phyloP scores from a whole-genome alignment of 2,113 vertebrate genomes.

The Pachypanchax playfairii region DNA sequence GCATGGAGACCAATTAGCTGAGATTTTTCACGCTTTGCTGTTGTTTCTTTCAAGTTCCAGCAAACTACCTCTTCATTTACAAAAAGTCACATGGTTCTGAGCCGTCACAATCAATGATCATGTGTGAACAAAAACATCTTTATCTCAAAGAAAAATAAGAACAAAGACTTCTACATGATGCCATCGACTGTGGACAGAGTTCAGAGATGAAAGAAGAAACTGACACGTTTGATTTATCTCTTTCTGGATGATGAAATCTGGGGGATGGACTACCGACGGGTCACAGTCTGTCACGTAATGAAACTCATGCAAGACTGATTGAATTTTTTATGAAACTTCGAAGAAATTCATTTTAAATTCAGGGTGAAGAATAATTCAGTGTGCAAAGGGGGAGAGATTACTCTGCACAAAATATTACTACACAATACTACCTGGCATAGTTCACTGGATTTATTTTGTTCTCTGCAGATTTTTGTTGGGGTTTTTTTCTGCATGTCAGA shows the following conservation, averaged over 20 bases:
- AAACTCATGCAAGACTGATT: neutral
- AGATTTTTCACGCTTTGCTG: slow-evolving; percentile 25
- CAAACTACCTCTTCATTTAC: slow-evolving; percentile 7
- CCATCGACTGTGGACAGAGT: neutral
- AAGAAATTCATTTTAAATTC: slow-evolving; percentile 2
- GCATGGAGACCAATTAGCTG: slow-evolving; percentile 38
- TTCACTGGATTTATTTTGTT: too few species aligned
- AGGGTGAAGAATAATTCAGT: neutral
- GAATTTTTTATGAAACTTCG: slow-evolving; percentile 21
- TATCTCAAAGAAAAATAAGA: slow-evolving; percentile 17
- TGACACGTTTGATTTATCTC: slow-evolving; percentile 8
- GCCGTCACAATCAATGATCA: slow-evolving; percentile 1
- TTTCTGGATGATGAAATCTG: slow-evolving; percentile 7
- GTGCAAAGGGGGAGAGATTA: neutral
- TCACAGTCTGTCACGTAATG: slow-evolving; percentile 6
- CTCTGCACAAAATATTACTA: too few species aligned
- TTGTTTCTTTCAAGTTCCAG: slow-evolving; percentile 9
- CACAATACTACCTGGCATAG: too few species aligned
- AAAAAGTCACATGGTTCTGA: neutral
- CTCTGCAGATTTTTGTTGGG: too few species aligned
- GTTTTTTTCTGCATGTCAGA: too few species aligned
- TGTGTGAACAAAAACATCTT: neutral
- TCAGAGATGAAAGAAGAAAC: slow-evolving; percentile 14
- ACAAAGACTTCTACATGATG: slow-evolving; percentile 16
- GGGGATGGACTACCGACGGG: neutral